phyloP scores from a whole-genome alignment of 1,140 invertebrate species.

The Drepana arcuata region DNA sequence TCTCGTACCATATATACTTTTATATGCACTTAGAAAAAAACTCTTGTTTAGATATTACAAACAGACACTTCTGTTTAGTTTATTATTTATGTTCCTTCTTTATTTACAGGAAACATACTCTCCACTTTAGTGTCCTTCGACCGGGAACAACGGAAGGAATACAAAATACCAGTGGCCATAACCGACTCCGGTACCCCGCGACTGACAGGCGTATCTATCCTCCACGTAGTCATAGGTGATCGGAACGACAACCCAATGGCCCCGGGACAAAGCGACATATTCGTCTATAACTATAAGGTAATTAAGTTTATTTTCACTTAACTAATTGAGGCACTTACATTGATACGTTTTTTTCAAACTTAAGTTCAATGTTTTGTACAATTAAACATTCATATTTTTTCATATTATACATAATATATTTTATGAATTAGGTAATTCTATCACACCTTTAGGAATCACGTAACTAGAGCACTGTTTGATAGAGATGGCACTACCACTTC shows the following conservation, averaged over 20 bases:
- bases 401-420: too few relatives aligned
- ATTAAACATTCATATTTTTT: too few relatives aligned
- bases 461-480: not conserved
- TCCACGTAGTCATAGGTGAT: slow-evolving; percentile 92
- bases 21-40: too few relatives aligned
- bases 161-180: slow-evolving; percentile 89
- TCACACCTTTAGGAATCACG: not conserved
- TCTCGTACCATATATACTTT: too few relatives aligned
- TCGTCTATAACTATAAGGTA: slow-evolving; percentile 93
- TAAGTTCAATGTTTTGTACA: not conserved
- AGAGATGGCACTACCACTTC: too few relatives aligned
- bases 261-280: slow-evolving; percentile 87
- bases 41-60: too few relatives aligned
- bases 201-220: slow-evolving; percentile 81
- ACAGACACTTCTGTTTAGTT: slow-evolving; percentile 1
- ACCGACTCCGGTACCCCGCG: slow-evolving; percentile 83
- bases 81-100: slow-evolving; percentile 9
- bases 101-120: slow-evolving; percentile 60
- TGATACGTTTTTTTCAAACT: not conserved
- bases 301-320: too few relatives aligned
- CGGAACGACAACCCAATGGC: slow-evolving; percentile 91
- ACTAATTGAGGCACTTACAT: too few relatives aligned
- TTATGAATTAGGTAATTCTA: not conserved
- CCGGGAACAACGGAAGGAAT: slow-evolving; percentile 90
- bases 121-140: slow-evolving; percentile 84